Percentiles rank a stretch among this genome's conserved stretches.
phyloP scores from a whole-genome alignment of 2,888 invertebrate genomes.

The Cynaeus angustus region DNA sequence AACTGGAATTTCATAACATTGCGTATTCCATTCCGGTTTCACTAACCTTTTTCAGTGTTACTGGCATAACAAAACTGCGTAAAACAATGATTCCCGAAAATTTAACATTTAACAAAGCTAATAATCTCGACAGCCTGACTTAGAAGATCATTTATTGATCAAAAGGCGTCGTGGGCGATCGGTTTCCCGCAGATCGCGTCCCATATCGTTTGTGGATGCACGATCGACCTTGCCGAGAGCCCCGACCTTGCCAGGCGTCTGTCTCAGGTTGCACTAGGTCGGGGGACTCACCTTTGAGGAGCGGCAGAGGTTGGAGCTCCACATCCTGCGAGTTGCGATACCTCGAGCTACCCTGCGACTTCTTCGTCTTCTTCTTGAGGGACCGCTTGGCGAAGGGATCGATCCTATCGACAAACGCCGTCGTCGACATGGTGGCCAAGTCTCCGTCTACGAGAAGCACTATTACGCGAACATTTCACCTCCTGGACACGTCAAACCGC shows the following conservation, averaged over 20 bases:
- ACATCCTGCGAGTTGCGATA: slow-evolving; percentile 99
- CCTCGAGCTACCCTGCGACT: slow-evolving; percentile 98
- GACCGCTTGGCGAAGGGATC: slow-evolving; percentile 99
- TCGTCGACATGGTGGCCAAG: slow-evolving; percentile 82
- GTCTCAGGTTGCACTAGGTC: slow-evolving; percentile 26
- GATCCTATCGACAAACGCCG: slow-evolving; percentile 98
- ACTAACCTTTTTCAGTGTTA: not conserved
- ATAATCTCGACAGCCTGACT: not conserved
- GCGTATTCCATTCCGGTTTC: not conserved
- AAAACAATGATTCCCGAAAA: not conserved
- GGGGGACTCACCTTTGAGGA: slow-evolving; percentile 90
- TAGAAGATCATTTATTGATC: slow-evolving; percentile 14
- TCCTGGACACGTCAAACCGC: slow-evolving; percentile 66
- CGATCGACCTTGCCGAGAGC: slow-evolving; percentile 16
- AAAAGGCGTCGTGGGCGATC: slow-evolving; percentile 1
- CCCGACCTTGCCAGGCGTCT: slow-evolving; percentile 22
- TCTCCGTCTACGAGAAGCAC: slow-evolving; percentile 16
- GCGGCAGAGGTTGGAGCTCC: slow-evolving; percentile 95
- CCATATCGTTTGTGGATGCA: slow-evolving; percentile 3
- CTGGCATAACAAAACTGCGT: not conserved
- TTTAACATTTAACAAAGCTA: not conserved
- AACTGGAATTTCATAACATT: slow-evolving; percentile 1
- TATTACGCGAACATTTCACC: slow-evolving; percentile 66
- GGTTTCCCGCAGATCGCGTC: not conserved
- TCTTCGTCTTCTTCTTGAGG: slow-evolving; percentile 97